Percentiles rank a stretch among this genome's conserved stretches.
Evolutionary conservation across 2,888 invertebrate species (phyloP).

Genomic region (Sarcophaga caerulescens): DNA sequence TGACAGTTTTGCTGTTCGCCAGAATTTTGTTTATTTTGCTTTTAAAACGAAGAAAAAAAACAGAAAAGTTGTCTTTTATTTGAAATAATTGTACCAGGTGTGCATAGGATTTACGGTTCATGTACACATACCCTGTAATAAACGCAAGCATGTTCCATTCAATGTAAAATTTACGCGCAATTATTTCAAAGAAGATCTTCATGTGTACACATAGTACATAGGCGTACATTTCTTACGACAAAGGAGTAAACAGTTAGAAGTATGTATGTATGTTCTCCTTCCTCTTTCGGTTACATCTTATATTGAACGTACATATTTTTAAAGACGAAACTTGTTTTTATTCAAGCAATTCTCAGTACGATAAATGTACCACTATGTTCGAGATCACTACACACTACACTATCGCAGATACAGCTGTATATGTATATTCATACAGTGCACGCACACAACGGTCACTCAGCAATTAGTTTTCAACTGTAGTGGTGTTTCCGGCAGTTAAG

Average conservation of each 20-base stretch:
- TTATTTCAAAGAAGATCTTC: constrained; percentile 37
- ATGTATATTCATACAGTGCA: neutral
- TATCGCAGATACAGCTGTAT: neutral
- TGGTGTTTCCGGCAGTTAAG: constrained; percentile 42
- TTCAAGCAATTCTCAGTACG: constrained; percentile 31
- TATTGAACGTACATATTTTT: neutral
- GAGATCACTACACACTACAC: constrained; percentile 29
- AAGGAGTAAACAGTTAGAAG: constrained; percentile 7
- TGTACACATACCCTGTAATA: constrained; percentile 37
- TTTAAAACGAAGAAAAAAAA: constrained; percentile 31
- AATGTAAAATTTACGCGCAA: constrained; percentile 59
- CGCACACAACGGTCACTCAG: neutral
- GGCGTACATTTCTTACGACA: constrained; percentile 34
- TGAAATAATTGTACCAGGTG: constrained; percentile 53
- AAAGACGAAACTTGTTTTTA: constrained; percentile 45
- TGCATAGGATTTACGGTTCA: constrained; percentile 66
- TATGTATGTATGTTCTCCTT: constrained; percentile 21
- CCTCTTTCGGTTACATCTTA: constrained; percentile 27
- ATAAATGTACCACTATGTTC: constrained; percentile 60
- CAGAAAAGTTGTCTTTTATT: constrained; percentile 23
- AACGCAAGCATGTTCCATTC: constrained; percentile 62
- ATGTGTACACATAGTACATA: too few relatives aligned
- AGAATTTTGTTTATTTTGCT: constrained; percentile 8
- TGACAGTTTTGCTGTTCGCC: neutral
- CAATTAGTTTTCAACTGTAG: neutral